These are phyloP conservation scores for Microchirus variegatus DNA, from an alignment of 2,797 vertebrate genomes.

Conservation along the genomic window DNA sequence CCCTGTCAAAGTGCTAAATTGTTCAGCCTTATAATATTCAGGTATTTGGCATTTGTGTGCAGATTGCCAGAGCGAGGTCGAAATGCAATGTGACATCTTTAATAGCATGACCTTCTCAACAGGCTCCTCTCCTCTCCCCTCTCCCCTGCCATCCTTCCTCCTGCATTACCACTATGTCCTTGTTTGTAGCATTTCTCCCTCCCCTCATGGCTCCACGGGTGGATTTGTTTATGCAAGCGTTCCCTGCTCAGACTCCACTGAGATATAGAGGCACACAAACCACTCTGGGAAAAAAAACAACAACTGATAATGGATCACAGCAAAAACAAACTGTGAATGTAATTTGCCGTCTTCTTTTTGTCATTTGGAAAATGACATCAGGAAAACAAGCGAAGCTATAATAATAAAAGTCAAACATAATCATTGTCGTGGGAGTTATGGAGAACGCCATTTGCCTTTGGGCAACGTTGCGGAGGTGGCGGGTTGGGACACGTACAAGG, in stretches of 20 bases:
- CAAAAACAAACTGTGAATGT: not conserved
- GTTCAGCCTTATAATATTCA: conserved; percentile 41
- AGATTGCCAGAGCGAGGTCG: conserved; percentile 39
- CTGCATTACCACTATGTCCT: conserved; percentile 24
- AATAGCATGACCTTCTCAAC: conserved; percentile 68
- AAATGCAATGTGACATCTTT: conserved; percentile 69
- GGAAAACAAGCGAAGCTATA: conserved; percentile 12
- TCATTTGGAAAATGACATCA: conserved; percentile 14
- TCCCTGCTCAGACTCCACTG: not conserved
- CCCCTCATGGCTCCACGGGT: conserved; percentile 6
- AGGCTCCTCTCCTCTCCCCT: conserved; percentile 30
- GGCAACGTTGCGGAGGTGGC: conserved; percentile 41
- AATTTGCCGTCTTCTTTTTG: not conserved
- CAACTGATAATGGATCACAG: not conserved
- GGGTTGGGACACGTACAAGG: conserved; percentile 12
- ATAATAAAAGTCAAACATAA: conserved; percentile 24
- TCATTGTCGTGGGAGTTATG: conserved; percentile 26
- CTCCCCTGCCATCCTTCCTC: conserved; percentile 4
- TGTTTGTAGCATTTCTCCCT: conserved; percentile 27
- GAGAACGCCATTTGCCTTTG: conserved; percentile 27
- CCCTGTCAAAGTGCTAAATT: conserved; percentile 38
- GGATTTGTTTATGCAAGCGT: conserved; percentile 15
- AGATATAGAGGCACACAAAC: conserved; percentile 4
- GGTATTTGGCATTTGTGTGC: conserved; percentile 51
- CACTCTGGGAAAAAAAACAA: not conserved